A percentile compares a stretch with the other conserved stretches of the same genome.
phyloP scores from a whole-genome alignment of 2,797 vertebrate species.

The Spinus olivaceus region DNA sequence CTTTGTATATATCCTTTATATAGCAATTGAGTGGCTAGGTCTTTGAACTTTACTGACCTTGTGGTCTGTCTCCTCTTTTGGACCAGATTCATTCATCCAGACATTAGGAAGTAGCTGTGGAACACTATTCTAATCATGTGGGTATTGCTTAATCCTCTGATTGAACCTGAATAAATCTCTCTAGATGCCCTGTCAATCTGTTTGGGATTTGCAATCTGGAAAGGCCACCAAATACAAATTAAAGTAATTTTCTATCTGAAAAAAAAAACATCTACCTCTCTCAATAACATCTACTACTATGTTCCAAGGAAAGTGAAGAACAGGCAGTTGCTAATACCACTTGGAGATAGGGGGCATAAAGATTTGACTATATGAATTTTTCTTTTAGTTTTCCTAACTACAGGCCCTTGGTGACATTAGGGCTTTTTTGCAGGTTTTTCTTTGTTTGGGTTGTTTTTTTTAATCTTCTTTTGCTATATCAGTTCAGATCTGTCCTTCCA shows the following conservation, averaged over 20 bases:
- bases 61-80: neutral
- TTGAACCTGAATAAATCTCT: neutral
- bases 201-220: slow-evolving; percentile 10
- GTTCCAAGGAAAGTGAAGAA: neutral
- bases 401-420: neutral
- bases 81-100: neutral
- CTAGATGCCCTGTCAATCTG: neutral
- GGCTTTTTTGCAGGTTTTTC: neutral
- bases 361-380: neutral
- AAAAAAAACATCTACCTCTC: neutral
- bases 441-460: neutral
- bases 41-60: neutral
- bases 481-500: neutral
- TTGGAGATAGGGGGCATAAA: neutral
- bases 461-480: neutral
- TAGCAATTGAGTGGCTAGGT: neutral
- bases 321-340: neutral
- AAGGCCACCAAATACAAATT: neutral
- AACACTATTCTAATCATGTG: neutral
- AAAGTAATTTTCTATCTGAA: neutral
- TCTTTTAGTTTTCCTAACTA: neutral
- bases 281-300: neutral
- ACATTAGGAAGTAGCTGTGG: neutral
- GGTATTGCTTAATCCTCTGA: slow-evolving; percentile 13
- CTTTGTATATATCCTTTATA: neutral